Evolutionary conservation across 2,888 invertebrate species (phyloP).

Genomic region (Tetranychus piercei): DNA sequence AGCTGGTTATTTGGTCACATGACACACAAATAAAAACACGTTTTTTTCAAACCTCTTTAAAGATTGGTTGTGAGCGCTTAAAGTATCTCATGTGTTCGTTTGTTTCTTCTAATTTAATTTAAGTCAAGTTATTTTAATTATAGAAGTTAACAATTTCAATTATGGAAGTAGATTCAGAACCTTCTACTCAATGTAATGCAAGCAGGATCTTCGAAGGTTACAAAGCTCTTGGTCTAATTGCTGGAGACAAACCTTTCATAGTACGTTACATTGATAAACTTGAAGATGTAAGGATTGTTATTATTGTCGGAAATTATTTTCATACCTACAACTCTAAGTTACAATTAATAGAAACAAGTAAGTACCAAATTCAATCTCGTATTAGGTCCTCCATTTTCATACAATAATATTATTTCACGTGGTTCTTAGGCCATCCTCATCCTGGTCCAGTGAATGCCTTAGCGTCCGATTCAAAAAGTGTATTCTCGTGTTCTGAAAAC

Average conservation of each 20-base stretch:
- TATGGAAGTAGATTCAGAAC: not conserved
- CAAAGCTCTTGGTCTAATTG: conserved; percentile 17
- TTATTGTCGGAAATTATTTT: conserved; percentile 18
- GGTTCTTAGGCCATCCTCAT: conserved; percentile 35
- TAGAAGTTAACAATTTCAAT: not conserved
- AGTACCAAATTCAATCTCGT: not conserved
- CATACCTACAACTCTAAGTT: conserved; percentile 20
- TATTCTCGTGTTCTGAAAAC: conserved; percentile 58
- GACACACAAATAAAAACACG: not conserved
- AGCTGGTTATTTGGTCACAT: not conserved
- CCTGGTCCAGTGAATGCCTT: conserved; percentile 58
- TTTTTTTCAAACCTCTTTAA: not conserved
- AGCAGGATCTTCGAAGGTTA: conserved; percentile 14
- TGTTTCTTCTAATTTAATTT: not conserved
- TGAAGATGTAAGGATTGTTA: conserved; percentile 19
- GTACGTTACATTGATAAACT: conserved; percentile 21
- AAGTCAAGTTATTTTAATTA: not conserved
- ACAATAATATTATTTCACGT: not conserved
- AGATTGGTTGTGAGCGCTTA: no score
- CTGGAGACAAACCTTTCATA: conserved; percentile 17
- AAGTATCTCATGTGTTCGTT: not conserved
- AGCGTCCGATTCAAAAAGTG: conserved; percentile 51
- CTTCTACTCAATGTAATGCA: not conserved
- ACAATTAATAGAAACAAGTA: conserved; percentile 21
- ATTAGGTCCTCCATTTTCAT: no score